Conservation (phyloP, 2,797 vertebrate genomes). For the Coccyzus lansbergi region DNA sequence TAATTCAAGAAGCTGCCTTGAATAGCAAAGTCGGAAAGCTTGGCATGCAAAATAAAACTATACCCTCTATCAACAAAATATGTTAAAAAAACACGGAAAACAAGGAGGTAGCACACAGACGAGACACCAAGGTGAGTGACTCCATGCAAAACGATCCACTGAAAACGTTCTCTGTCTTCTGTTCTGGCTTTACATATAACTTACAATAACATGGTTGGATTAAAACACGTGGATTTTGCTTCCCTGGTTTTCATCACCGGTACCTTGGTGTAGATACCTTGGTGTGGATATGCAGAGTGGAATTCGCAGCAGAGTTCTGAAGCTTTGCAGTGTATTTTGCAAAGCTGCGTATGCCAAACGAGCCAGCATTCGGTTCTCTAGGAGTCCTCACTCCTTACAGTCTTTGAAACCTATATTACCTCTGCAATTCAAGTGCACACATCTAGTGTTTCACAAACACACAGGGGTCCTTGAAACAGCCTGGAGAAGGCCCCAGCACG, state of each 20-base stretch:
- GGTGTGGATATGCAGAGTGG: not conserved
- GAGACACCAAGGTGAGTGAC: not conserved
- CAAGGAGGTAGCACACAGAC: not conserved
- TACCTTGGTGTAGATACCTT: not conserved
- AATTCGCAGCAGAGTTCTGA: slow-evolving; percentile 11
- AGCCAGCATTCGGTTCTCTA: not conserved
- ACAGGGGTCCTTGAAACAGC: not conserved
- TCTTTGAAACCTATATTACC: not conserved
- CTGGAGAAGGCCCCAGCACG: not conserved
- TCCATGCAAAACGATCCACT: not conserved
- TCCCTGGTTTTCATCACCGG: not conserved
- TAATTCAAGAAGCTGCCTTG: not conserved
- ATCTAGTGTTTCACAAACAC: not conserved
- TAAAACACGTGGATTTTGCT: not conserved
- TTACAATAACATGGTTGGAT: not conserved
- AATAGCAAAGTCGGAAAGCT: not conserved
- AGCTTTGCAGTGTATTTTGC: not conserved
- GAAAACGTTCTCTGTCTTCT: not conserved
- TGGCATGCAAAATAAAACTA: not conserved
- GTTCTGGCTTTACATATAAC: not conserved
- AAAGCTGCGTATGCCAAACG: not conserved
- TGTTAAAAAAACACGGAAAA: not conserved
- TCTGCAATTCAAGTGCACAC: not conserved
- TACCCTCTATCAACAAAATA: not conserved
- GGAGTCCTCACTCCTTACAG: not conserved